Percentiles rank a stretch among this genome's conserved stretches.
These are phyloP conservation scores for Buphagus erythrorhynchus DNA, from an alignment of 2,797 vertebrate genomes.

Conservation along the genomic window DNA sequence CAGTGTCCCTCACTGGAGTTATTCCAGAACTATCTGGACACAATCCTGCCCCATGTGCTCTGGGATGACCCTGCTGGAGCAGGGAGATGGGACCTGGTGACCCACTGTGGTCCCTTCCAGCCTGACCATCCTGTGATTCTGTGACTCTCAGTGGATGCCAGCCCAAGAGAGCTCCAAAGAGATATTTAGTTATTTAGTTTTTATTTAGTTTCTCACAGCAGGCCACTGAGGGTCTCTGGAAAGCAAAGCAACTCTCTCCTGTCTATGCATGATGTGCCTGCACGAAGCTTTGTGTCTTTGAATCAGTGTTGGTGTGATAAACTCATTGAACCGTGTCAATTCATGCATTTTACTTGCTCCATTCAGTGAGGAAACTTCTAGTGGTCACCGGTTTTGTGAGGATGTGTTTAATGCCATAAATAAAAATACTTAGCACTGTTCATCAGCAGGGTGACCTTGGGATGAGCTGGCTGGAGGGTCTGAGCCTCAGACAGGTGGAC, in stretches of 20 bases:
- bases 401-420: background rate
- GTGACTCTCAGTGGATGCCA: background rate
- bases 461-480: background rate
- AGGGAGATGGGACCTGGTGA: background rate
- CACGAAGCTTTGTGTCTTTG: background rate
- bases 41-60: rapidly evolving
- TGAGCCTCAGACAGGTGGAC: background rate
- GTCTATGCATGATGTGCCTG: background rate
- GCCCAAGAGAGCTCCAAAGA: background rate
- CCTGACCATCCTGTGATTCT: background rate
- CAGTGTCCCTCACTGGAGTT: background rate
- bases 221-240: background rate
- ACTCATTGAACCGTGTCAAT: background rate
- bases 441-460: background rate
- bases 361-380: background rate
- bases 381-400: background rate
- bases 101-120: background rate
- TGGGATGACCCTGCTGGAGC: background rate
- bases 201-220: background rate
- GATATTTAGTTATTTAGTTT: background rate
- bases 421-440: background rate
- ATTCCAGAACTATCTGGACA: background rate
- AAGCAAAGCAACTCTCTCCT: background rate
- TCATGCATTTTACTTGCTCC: background rate
- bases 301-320: background rate